Evolutionary conservation across 2,113 vertebrate species (phyloP), one percentile per base, ranked within the genome.

Genomic region (Oenanthe melanoleuca): DNA sequence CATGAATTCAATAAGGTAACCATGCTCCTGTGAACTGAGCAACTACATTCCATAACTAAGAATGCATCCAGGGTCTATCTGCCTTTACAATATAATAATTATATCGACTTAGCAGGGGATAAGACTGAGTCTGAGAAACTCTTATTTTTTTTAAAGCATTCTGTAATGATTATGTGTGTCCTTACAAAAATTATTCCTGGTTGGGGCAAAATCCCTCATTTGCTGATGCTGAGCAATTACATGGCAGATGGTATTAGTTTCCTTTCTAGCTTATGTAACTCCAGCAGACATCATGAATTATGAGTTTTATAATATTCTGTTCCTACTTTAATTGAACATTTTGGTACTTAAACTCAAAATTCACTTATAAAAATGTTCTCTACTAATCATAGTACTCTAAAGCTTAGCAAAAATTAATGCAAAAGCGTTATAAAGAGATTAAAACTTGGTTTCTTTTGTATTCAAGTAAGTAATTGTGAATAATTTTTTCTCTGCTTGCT

Each of bases 381-480:
- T 86, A 21, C 47, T 88, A 86, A 90, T 92, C 59, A 49, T 2
- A 80, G 63, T 19, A 40, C 37, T 69, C 86, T 66, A 44, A 83
- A 80, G 56, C 64, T 94, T 86, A 88, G 82, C 3, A 1, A 78
- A 92, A 92, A 90, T n/a, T 50, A 86, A 80, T 73, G 50, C 73
- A 60, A n/a, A 80, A 86, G 49, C 15, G 10, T 77, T 92, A 64
- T 70, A 87, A 92, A 78, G 88, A 85, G 70, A 92, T 85, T 81
- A 89, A 86, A 82, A 82, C 42, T 92, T 80, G 31, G 13, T 53
- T 73, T 85, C 61, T 81, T 89, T 94, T 82, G 78, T 93, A 75
- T 86, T 91, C 37, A 47, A 81, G 61, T 20, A 74, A 95, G 45
- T 71, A 79, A 65, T 64, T 71, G n/a, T 60, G 80, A 84, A 83